Conservation (phyloP, 2,797 vertebrate species). For the Poeciliopsis paucimaculata region DNA sequence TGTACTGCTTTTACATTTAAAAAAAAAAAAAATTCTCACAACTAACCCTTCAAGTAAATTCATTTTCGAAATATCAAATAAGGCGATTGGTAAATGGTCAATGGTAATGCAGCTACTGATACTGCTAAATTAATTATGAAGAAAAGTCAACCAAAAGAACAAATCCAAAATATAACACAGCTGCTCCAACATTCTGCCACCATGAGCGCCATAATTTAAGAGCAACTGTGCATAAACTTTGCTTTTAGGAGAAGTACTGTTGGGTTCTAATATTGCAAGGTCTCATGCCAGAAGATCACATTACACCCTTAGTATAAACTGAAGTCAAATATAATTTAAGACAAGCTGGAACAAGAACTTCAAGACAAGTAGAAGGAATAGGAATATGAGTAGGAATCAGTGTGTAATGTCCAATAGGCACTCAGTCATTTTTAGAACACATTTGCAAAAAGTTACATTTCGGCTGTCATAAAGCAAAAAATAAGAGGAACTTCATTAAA, state of each 20-base stretch:
- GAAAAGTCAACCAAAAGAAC: not conserved
- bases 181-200: not conserved
- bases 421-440: not conserved
- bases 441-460: not conserved
- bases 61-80: too few relatives aligned
- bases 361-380: not conserved
- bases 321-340: not conserved
- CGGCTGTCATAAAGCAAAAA: not conserved
- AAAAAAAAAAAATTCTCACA: too few relatives aligned
- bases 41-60: too few relatives aligned
- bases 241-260: not conserved
- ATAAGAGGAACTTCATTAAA: not conserved
- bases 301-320: not conserved
- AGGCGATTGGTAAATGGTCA: too few relatives aligned
- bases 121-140: not conserved
- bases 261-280: not conserved
- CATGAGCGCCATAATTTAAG: not conserved
- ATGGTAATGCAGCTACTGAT: not conserved
- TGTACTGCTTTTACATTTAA: too few relatives aligned
- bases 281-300: not conserved
- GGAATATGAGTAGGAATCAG: not conserved
- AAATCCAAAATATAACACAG: not conserved
- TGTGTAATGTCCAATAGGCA: not conserved
- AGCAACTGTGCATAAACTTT: not conserved
- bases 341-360: not conserved